A percentile compares a stretch with the other conserved stretches of the same genome.
These are phyloP conservation scores for Tineola bisselliella DNA, from an alignment of 2,888 invertebrate genomes.

Conservation along the genomic window DNA sequence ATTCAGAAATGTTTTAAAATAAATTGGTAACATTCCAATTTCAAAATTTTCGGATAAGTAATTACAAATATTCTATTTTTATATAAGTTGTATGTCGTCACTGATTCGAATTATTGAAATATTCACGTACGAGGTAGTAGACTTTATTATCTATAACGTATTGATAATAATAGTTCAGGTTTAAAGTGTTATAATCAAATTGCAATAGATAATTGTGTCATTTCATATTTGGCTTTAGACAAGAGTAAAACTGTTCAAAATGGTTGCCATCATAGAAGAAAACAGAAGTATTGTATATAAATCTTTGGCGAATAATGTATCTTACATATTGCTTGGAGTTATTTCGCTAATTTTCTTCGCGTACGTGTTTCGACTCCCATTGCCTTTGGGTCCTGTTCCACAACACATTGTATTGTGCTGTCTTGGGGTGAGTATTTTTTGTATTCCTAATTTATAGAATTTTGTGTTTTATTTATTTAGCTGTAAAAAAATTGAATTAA, in stretches of 20 bases:
- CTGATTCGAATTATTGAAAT: not conserved
- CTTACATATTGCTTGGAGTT: not conserved
- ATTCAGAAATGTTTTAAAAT: too few species aligned
- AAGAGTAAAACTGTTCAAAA: not conserved
- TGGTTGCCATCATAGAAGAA: not conserved
- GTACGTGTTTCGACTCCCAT: not conserved
- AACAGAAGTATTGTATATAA: not conserved
- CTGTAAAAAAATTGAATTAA: too few species aligned
- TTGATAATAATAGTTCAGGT: not conserved
- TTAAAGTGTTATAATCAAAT: not conserved
- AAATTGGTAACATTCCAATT: too few species aligned
- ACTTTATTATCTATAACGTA: not conserved
- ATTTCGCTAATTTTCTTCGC: not conserved
- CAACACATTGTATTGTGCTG: constrained; percentile 34
- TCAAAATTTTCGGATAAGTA: too few species aligned
- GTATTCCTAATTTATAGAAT: not conserved
- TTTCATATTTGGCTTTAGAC: not conserved
- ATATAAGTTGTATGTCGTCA: not conserved
- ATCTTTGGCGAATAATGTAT: not conserved
- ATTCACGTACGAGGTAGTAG: not conserved
- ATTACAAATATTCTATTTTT: not conserved
- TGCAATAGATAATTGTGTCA: not conserved
- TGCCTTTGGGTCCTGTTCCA: not conserved
- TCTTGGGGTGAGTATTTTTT: constrained; percentile 31
- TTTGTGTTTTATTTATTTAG: too few species aligned